Evolutionary conservation across 2,888 invertebrate species (phyloP).

Genomic region (Mactromeris polynyma): DNA sequence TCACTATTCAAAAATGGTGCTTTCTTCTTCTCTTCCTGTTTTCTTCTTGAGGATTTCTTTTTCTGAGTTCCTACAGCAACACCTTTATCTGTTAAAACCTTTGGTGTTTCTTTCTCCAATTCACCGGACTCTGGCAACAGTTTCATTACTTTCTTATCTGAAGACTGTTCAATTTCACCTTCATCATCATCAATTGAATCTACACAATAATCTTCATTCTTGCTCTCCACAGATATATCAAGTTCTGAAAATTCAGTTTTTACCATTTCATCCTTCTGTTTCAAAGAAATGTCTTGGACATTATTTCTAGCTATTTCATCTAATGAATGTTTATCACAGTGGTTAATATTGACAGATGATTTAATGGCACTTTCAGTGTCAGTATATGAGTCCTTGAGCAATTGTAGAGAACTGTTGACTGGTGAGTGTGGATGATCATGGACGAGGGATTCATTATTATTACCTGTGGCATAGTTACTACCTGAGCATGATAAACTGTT

Average conservation of each 20-base stretch:
- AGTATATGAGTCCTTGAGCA: slow-evolving; percentile 53
- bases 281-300: background rate
- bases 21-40: slow-evolving; percentile 65
- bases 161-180: background rate
- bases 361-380: slow-evolving; percentile 32
- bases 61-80: background rate
- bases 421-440: slow-evolving; percentile 11
- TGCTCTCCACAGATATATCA: too few species aligned
- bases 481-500: background rate
- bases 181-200: background rate
- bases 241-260: background rate
- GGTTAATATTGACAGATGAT: slow-evolving; percentile 78
- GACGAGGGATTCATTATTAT: background rate
- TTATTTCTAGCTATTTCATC: background rate
- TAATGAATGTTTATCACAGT: slow-evolving; percentile 86
- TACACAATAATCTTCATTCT: background rate
- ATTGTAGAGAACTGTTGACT: slow-evolving; percentile 45
- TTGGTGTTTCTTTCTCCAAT: background rate
- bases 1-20: slow-evolving; percentile 66
- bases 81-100: slow-evolving; percentile 3
- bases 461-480: background rate
- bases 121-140: background rate
- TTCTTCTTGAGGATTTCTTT: slow-evolving; percentile 61
- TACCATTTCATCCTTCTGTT: background rate
- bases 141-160: background rate